phyloP scores from a whole-genome alignment of 2,888 invertebrate genomes.

The Drosophila tanythrix region DNA sequence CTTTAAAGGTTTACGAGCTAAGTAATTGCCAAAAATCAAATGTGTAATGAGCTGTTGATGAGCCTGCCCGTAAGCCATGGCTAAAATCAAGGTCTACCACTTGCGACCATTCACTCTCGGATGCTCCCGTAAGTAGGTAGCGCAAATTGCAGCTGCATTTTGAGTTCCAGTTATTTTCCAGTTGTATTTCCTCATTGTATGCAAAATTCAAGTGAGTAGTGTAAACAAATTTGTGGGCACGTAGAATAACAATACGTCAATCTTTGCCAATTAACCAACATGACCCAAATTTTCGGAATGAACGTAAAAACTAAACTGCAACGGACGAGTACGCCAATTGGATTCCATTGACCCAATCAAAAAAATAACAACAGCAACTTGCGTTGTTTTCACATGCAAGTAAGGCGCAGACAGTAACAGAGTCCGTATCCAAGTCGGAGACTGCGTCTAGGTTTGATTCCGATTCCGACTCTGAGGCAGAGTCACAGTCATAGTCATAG shows the following conservation, averaged over 20 bases:
- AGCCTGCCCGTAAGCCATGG: constrained; percentile 16
- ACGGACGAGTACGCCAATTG: constrained; percentile 62
- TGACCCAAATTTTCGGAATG: constrained; percentile 68
- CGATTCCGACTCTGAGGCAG: not conserved
- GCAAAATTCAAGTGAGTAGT: constrained; percentile 52
- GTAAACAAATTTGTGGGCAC: constrained; percentile 69
- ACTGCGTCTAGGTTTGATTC: constrained; percentile 1
- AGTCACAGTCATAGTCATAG: constrained; percentile 10
- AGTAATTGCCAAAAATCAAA: constrained; percentile 17
- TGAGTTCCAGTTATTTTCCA: constrained; percentile 48
- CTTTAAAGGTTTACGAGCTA: constrained; percentile 26
- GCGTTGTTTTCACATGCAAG: constrained; percentile 39
- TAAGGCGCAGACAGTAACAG: constrained; percentile 26
- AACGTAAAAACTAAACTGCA: constrained; percentile 62
- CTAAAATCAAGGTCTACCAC: constrained; percentile 42
- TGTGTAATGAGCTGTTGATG: constrained; percentile 14
- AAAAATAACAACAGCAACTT: constrained; percentile 40
- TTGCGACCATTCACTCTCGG: constrained; percentile 44
- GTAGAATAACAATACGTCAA: constrained; percentile 80
- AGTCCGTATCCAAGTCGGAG: constrained; percentile 14
- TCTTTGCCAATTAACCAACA: constrained; percentile 77
- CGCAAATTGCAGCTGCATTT: constrained; percentile 30
- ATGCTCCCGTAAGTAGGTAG: not conserved
- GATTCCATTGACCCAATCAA: constrained; percentile 81
- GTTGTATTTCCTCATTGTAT: constrained; percentile 73